phyloP scores from a whole-genome alignment of 92 coral and sea anemone species.

The Paragorgia papillata region DNA sequence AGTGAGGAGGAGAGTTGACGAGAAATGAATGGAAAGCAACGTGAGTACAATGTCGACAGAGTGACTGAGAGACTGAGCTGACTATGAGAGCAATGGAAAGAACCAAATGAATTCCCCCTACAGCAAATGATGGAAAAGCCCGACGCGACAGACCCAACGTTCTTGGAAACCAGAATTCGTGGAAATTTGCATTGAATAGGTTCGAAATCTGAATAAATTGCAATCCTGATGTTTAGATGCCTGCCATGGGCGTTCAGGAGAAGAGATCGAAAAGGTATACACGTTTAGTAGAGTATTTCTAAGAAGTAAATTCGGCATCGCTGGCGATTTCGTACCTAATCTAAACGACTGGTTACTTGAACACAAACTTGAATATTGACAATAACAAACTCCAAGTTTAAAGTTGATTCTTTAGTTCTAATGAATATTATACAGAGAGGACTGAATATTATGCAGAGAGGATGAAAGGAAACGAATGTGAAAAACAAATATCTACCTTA shows the following conservation, averaged over 20 bases:
- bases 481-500: not conserved
- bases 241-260: too few relatives aligned
- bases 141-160: not conserved
- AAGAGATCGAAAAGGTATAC: too few relatives aligned
- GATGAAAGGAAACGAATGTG: too few relatives aligned
- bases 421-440: too few relatives aligned
- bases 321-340: constrained; percentile 38
- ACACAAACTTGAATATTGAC: too few relatives aligned
- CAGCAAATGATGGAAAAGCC: not conserved
- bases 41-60: constrained; percentile 10
- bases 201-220: constrained; percentile 14
- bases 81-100: not conserved
- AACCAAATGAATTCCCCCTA: not conserved
- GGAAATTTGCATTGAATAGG: not conserved
- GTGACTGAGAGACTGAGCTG: not conserved
- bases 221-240: not conserved
- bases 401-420: too few relatives aligned
- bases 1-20: not conserved
- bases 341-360: not conserved
- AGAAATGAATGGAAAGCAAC: constrained; percentile 29
- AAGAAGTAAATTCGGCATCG: constrained; percentile 21
- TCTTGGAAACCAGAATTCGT: constrained; percentile 1
- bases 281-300: too few relatives aligned
- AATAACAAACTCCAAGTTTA: too few relatives aligned
- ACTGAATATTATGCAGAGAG: not conserved